Conservation (phyloP, 1,140 invertebrate genomes). For the Brachionus koreanus region DNA sequence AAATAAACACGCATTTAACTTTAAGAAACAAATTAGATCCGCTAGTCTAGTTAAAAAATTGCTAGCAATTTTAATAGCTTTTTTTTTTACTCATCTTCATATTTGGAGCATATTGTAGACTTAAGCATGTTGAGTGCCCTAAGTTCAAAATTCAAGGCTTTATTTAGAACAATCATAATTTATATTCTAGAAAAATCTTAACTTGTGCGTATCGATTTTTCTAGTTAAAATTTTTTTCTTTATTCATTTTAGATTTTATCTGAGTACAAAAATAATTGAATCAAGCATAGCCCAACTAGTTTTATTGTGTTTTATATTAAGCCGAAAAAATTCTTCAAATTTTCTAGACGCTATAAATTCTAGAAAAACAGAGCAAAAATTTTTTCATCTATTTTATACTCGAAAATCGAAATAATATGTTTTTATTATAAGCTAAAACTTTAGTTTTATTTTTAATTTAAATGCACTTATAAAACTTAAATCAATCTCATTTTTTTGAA, state of each 20-base stretch:
- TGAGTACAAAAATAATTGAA: neutral
- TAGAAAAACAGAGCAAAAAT: neutral
- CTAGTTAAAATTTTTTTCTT: neutral
- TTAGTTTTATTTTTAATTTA: too few relatives aligned
- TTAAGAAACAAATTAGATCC: neutral
- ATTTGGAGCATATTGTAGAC: neutral
- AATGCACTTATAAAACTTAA: too few relatives aligned
- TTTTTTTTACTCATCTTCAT: too few relatives aligned
- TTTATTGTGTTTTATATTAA: neutral
- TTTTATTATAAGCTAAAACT: too few relatives aligned
- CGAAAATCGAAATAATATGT: too few relatives aligned
- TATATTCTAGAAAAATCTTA: neutral
- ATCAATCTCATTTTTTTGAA: too few relatives aligned
- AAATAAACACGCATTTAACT: neutral
- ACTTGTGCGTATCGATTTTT: neutral
- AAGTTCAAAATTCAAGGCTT: neutral
- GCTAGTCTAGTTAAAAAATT: neutral
- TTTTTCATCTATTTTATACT: neutral
- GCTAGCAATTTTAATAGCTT: too few relatives aligned
- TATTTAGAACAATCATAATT: neutral
- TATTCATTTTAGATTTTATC: neutral
- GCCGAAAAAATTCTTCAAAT: neutral
- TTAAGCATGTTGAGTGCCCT: neutral
- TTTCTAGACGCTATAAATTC: neutral
- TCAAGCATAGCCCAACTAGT: neutral